Evolutionary conservation across 2,113 vertebrate species (phyloP).

Genomic region (Chroicocephalus ridibundus): DNA sequence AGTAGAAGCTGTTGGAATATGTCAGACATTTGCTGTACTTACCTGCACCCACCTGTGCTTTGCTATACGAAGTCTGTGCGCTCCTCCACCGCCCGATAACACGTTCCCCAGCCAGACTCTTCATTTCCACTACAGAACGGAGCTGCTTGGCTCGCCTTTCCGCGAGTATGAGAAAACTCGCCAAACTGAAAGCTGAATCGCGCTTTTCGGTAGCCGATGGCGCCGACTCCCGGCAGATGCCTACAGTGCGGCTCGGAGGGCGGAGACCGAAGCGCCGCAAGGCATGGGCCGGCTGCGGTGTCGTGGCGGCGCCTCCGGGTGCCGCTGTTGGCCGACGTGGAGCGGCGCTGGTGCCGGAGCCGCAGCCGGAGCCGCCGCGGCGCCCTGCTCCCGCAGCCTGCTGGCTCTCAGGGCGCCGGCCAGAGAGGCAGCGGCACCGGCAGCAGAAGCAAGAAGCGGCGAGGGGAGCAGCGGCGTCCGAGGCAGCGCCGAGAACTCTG

Average conservation of each 20-base stretch:
- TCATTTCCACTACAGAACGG: not conserved
- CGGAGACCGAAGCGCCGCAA: rapidly evolving
- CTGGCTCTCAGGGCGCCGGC: not conserved
- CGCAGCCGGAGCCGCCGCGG: not conserved
- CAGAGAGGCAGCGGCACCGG: not conserved
- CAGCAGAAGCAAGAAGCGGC: not conserved
- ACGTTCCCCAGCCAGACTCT: rapidly evolving
- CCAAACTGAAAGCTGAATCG: rapidly evolving
- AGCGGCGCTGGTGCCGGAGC: not conserved
- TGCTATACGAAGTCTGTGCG: rapidly evolving
- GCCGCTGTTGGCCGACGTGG: slow-evolving; percentile 1
- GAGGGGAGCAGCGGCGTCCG: not conserved
- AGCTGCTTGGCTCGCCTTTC: rapidly evolving
- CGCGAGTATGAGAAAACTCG: rapidly evolving
- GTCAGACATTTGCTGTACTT: too few species aligned
- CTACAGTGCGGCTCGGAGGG: not conserved
- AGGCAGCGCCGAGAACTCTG: not conserved
- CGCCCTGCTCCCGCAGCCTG: not conserved
- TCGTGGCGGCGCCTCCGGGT: not conserved
- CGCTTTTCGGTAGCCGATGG: not conserved
- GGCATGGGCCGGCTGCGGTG: not conserved
- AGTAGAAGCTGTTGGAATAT: not conserved
- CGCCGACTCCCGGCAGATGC: not conserved
- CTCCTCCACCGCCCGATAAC: not conserved
- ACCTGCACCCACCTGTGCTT: not conserved